Conservation (phyloP, 2,888 invertebrate genomes). For the Dichetophora obliterata region DNA sequence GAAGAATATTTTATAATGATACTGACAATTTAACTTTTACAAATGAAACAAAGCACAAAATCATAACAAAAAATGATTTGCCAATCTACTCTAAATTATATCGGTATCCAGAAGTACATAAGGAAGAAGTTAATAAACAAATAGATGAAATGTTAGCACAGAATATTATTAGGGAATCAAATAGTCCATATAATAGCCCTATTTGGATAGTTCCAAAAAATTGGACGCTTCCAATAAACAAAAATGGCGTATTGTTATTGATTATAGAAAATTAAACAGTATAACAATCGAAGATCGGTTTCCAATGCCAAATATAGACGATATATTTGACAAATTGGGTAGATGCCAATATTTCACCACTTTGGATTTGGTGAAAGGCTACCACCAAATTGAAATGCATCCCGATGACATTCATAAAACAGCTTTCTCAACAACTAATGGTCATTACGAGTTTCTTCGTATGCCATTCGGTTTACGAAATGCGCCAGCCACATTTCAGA, state of each 20-base stretch:
- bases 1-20: too few species aligned
- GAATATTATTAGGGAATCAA: conserved; percentile 53
- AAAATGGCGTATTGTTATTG: conserved; percentile 44
- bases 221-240: conserved; percentile 25
- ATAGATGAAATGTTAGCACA: conserved; percentile 45
- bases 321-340: conserved; percentile 41
- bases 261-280: conserved; percentile 38
- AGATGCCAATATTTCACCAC: conserved; percentile 41
- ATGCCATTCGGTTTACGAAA: too few species aligned
- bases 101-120: conserved; percentile 37
- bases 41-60: too few species aligned
- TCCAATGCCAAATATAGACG: conserved; percentile 39
- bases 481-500: too few species aligned
- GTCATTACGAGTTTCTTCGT: too few species aligned
- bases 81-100: conserved; percentile 11
- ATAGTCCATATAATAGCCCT: conserved; percentile 51
- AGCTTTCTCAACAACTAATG: conserved; percentile 7
- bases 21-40: too few species aligned
- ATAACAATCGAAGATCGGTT: conserved; percentile 37
- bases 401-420: conserved; percentile 24
- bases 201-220: conserved; percentile 45
- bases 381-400: conserved; percentile 40
- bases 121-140: conserved; percentile 41
- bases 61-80: too few species aligned
- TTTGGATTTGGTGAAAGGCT: conserved; percentile 34